Conservation (phyloP, 2,113 vertebrate species). For the Diglossa brunneiventris region DNA sequence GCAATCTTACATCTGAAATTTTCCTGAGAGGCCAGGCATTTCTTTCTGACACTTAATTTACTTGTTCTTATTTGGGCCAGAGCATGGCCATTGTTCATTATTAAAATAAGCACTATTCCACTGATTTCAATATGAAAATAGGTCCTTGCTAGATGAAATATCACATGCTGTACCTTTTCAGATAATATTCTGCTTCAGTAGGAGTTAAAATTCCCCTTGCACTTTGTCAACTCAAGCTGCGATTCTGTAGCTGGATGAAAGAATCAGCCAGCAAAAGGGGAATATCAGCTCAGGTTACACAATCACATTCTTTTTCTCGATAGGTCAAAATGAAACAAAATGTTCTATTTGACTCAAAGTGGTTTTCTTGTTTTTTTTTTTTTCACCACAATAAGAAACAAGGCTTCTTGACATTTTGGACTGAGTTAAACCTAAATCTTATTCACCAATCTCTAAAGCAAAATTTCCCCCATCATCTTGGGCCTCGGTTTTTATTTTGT, state of each 20-base stretch:
- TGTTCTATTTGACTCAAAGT: neutral
- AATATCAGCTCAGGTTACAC: neutral
- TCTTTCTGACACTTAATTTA: neutral
- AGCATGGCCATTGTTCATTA: neutral
- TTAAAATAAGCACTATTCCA: neutral
- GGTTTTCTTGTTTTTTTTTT: neutral
- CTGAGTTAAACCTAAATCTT: neutral
- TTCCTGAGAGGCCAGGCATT: neutral
- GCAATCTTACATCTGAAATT: neutral
- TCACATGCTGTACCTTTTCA: neutral
- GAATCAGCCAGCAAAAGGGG: neutral
- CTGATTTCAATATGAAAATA: neutral
- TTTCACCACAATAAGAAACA: neutral
- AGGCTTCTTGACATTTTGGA: neutral
- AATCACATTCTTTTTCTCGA: neutral
- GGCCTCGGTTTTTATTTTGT: neutral
- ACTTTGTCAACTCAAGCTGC: neutral
- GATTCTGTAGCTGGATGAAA: neutral
- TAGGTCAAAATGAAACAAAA: neutral
- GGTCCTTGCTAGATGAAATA: neutral
- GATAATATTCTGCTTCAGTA: neutral
- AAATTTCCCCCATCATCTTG: neutral
- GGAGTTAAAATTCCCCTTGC: neutral
- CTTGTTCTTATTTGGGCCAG: neutral
- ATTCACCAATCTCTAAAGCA: neutral